phyloP scores from a whole-genome alignment of 2,113 vertebrate species.

The Columbina picui region DNA sequence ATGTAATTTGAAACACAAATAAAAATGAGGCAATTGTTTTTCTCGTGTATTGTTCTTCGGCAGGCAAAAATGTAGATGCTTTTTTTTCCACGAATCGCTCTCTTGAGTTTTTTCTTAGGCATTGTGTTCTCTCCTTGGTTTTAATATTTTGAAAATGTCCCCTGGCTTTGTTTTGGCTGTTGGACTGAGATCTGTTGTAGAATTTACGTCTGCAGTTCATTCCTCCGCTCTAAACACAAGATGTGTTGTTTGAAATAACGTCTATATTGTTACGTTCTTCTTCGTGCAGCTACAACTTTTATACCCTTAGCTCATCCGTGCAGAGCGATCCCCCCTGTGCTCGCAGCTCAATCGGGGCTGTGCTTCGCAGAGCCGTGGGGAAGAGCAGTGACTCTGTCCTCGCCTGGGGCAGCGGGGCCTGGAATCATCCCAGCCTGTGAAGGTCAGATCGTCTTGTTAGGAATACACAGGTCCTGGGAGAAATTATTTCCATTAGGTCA shows the following conservation, averaged over 20 bases:
- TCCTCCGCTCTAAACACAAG: not conserved
- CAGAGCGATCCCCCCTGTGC: not conserved
- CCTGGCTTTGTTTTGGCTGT: not conserved
- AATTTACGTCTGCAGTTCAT: not conserved
- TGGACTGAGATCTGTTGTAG: not conserved
- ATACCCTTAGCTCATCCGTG: not conserved
- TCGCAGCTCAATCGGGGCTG: not conserved
- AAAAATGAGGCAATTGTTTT: not conserved
- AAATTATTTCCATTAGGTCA: constrained; percentile 74
- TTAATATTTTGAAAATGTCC: not conserved
- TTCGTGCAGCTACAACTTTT: not conserved
- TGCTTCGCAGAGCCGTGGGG: not conserved
- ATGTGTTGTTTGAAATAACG: not conserved
- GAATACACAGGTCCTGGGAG: constrained; percentile 39
- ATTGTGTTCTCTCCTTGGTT: not conserved
- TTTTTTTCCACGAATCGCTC: not conserved
- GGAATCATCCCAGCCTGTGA: constrained; percentile 58
- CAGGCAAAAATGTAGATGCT: not conserved
- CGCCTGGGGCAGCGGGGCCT: constrained; percentile 28
- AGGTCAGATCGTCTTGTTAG: constrained; percentile 64
- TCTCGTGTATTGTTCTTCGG: not conserved
- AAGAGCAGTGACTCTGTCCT: not conserved
- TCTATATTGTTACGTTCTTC: not conserved
- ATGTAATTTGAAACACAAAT: not conserved
- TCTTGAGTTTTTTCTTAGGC: not conserved